A percentile compares a stretch with the other conserved stretches of the same genome.
Conservation (phyloP, 2,797 vertebrate species). For the Poecile montanus region DNA sequence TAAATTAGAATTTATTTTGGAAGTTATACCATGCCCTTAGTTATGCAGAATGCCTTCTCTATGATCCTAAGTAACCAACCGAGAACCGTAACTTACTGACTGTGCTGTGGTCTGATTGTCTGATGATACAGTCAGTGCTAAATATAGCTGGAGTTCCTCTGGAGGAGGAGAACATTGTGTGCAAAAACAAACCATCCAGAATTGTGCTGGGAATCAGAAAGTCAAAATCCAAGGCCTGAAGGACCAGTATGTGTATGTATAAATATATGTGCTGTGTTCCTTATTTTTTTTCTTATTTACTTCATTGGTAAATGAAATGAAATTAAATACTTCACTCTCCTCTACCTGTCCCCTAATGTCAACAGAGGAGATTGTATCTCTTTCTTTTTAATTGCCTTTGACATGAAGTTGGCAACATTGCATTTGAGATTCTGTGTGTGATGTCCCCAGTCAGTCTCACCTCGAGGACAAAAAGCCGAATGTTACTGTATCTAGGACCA, state of each 20-base stretch:
- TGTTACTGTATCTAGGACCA: neutral
- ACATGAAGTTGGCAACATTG: neutral
- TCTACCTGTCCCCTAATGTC: conserved; percentile 46
- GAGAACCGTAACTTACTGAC: fast-evolving
- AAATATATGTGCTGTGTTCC: neutral
- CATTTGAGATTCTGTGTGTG: neutral
- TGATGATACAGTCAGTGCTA: neutral
- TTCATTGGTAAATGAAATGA: neutral
- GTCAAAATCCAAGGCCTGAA: neutral
- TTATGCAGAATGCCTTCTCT: neutral
- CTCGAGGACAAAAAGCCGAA: conserved; percentile 6
- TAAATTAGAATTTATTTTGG: neutral
- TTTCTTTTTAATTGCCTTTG: conserved; percentile 48
- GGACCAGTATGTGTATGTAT: neutral
- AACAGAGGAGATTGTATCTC: conserved; percentile 10
- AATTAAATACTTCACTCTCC: neutral
- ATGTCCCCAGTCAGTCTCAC: neutral
- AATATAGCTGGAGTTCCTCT: neutral
- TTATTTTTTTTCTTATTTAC: neutral
- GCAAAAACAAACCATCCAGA: neutral
- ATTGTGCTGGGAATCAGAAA: neutral
- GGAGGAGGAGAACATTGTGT: neutral
- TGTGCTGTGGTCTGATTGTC: neutral
- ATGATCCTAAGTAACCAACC: neutral
- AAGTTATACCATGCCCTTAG: neutral